Base-by-base conservation (phyloP, 2,888 invertebrate species). In the Nomada lathburiana region DNA sequence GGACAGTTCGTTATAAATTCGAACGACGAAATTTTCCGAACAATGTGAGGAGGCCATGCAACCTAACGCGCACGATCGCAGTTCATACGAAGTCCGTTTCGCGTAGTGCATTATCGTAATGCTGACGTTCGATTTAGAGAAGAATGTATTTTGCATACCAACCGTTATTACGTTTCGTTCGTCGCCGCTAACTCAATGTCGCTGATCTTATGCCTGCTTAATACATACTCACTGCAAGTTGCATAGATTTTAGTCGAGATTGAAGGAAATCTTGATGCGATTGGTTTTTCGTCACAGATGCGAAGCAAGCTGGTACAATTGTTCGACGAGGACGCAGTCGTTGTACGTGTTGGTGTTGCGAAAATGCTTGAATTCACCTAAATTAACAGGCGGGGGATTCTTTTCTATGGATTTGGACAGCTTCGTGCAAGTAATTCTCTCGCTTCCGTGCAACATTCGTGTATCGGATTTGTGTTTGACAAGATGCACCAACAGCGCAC, bases 1-100 rank as follows among this genome's bases (percentile, higher is more conserved):
- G 71, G 71, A 9, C 71, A 72, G n/a, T 42, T 42, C 20, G 2
- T 53, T 13, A 42, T 44, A 2, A 36, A 72, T 72, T n/a, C 42
- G 10, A 42, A 63, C n/a, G 52, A 72, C 0, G 26, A 63, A 13
- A 42, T 13, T 7, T 72, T 23, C 3, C 36, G 16, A 3, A 10
- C 16, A 63, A 62, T 72, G 71, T 72, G 11, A 71, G 62, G n/a
- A 16, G n/a, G 44, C 11, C 18, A 16, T 29, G 18, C 4, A 18
- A 2, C 18, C 7, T 18, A 29, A 36, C 18, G 18, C n/a, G 53
- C n/a, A 53, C n/a, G n/a, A n/a, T 53, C 9, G 20, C 53, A 9
- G 18, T 53, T 20, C 18, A 60, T 16, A 13, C 29, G n/a, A 16
- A 60, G 13, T 26, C 18, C 1, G 5, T 60, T 60, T 29, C 18